Percentiles rank a stretch among this genome's conserved stretches.
Evolutionary conservation across 2,888 invertebrate species (phyloP).

Genomic region (Spisula subtruncata): DNA sequence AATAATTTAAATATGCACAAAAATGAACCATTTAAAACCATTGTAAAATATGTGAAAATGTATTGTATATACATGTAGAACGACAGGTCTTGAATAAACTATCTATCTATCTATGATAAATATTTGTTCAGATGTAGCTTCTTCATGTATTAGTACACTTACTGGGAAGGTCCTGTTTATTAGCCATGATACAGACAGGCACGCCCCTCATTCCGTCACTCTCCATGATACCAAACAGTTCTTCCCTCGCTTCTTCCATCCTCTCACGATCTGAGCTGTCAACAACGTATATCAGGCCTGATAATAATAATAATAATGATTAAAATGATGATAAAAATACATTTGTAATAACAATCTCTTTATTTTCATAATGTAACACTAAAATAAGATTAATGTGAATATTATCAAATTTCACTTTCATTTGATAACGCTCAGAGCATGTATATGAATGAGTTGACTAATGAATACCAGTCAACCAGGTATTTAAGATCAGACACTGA

Average conservation of each 20-base stretch:
- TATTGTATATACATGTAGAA: no score
- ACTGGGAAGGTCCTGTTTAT: constrained; percentile 87
- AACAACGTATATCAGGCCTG: constrained; percentile 86
- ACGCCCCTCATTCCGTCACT: constrained; percentile 85
- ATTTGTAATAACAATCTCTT: no score
- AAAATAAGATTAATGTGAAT: no score
- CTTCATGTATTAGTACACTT: constrained; percentile 38
- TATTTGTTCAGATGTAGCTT: no score
- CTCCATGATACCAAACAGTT: constrained; percentile 83
- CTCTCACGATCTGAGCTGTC: constrained; percentile 86
- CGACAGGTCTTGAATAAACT: no score
- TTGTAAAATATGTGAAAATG: no score
- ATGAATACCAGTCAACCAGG: no score
- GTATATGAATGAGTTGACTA: not conserved
- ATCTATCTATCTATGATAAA: no score
- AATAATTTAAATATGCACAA: no score
- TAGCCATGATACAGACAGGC: constrained; percentile 87
- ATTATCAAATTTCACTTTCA: not conserved
- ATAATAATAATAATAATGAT: not conserved
- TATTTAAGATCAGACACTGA: no score
- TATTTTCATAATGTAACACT: no score
- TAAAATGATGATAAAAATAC: not conserved
- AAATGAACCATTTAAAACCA: no score
- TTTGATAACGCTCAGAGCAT: not conserved
- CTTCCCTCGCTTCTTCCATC: constrained; percentile 84